Conservation (phyloP, 2,797 vertebrate genomes). For the Stomatorhinus walkeri region DNA sequence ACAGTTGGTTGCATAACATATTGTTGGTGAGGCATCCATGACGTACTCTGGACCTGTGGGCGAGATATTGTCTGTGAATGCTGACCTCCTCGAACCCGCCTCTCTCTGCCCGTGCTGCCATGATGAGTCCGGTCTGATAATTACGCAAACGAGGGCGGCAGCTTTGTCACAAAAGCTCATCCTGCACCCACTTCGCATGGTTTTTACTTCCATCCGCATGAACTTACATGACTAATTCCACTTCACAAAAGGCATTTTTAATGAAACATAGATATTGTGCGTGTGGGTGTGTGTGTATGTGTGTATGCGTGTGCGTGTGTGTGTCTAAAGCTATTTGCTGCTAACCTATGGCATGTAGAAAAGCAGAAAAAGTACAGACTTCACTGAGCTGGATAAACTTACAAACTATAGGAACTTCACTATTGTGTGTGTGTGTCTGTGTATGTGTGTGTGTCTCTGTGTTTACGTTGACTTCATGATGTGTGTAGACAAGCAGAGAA, state of each 20-base stretch:
- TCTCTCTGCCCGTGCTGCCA: slow-evolving; percentile 3
- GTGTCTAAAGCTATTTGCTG: background rate
- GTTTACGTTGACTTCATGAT: slow-evolving; percentile 19
- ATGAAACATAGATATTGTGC: background rate
- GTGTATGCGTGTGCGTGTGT: background rate
- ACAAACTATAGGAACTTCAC: background rate
- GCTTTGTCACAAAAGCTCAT: slow-evolving; percentile 65
- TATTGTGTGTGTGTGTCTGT: background rate
- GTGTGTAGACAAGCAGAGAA: slow-evolving; percentile 29
- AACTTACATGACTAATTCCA: background rate
- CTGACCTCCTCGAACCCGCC: background rate
- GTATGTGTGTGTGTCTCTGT: background rate
- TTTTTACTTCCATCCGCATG: background rate
- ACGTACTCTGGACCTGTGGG: slow-evolving; percentile 94
- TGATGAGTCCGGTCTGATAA: slow-evolving; percentile 45
- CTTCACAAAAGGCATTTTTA: background rate
- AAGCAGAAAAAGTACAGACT: background rate
- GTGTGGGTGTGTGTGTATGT: background rate
- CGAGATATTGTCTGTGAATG: slow-evolving; percentile 33
- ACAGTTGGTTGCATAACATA: slow-evolving; percentile 99
- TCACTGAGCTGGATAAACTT: background rate
- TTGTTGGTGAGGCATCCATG: slow-evolving; percentile 99
- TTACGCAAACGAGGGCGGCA: slow-evolving; percentile 49
- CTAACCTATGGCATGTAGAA: background rate
- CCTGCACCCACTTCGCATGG: slow-evolving; percentile 29